Evolutionary conservation across 2,888 invertebrate species (phyloP), one percentile per base, ranked within the genome.

Genomic region (Diploptera punctata): DNA sequence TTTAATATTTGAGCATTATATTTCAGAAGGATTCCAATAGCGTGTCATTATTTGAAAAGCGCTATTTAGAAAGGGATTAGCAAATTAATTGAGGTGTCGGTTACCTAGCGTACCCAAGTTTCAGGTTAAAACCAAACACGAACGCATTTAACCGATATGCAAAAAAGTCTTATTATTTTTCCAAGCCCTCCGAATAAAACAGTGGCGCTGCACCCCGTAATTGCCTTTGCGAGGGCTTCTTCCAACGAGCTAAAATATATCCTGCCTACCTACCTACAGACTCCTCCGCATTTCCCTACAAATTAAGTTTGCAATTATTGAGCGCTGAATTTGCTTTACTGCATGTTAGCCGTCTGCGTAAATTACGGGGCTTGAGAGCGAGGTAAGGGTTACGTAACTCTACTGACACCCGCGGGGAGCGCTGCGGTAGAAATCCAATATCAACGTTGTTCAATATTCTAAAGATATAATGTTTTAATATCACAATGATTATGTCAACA

Each of bases 241-340:
- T 1, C 21, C 16, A 26, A 29, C 10, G 29, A 57, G 26, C 57
- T 57, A 57, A 57, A 29, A 57, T 57, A 57, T 57, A 24, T 29
- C n/a, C 31, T n/a, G 57, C 57, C 31, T 57, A 29, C 29, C 13
- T 29, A n/a, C 65, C 24, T 47, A 65, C 65, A n/a, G 29, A 43
- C 26, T 44, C 44, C 43, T 68, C 68, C 43, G 33, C 68, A 57
- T 67, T 57, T 43, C 54, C 57, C 68, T 71, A 52, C 71, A 71
- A 71, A 71, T 71, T 62, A 71, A 71, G 65, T 71, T 71, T 62
- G 65, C 71, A 65, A 71, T 71, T 71, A 71, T 71, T 71, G 71
- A 71, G 71, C 67, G 49, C 43, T 26, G 65, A 65, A 44, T 65
- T 65, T 65, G 65, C 65, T 65, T 65, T 65, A 65, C 44, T 65